A percentile compares a stretch with the other conserved stretches of the same genome.
Conservation (phyloP, 2,797 vertebrate genomes). For the Euthynnus affinis region DNA sequence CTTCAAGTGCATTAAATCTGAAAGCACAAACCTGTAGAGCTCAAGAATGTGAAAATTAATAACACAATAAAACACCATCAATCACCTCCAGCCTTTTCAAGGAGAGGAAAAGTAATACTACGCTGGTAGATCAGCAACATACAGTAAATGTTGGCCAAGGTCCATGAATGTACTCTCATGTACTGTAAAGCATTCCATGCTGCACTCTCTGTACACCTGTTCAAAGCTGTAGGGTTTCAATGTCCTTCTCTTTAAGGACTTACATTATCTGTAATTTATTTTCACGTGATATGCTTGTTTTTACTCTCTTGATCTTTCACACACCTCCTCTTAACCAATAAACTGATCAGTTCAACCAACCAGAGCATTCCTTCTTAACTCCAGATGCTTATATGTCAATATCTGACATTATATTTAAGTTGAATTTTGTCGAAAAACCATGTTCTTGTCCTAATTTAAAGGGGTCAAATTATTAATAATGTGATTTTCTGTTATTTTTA, state of each 20-base stretch:
- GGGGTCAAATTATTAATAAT: too few relatives aligned
- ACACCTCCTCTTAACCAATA: background rate
- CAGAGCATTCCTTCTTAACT: background rate
- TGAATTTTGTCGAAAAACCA: background rate
- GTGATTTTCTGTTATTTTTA: too few relatives aligned
- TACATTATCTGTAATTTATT: background rate
- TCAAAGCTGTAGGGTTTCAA: constrained; percentile 33
- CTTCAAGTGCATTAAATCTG: constrained; percentile 46
- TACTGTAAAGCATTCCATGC: constrained; percentile 21
- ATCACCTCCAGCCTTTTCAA: constrained; percentile 50
- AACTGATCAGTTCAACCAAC: background rate
- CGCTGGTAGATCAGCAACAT: constrained; percentile 24
- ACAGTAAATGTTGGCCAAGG: constrained; percentile 33
- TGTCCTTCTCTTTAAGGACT: background rate
- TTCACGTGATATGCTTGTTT: background rate
- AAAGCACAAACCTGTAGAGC: constrained; percentile 23
- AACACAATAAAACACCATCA: constrained; percentile 53
- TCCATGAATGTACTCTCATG: constrained; percentile 13
- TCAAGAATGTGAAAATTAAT: constrained; percentile 51
- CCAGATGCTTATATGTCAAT: background rate
- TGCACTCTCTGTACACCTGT: constrained; percentile 48
- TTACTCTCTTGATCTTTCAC: background rate
- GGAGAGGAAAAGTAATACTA: constrained; percentile 19
- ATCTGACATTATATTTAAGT: background rate
- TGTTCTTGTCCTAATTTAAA: background rate